These are phyloP conservation scores for Semicossyphus pulcher DNA, from an alignment of 2,113 vertebrate genomes.

Conservation along the genomic window DNA sequence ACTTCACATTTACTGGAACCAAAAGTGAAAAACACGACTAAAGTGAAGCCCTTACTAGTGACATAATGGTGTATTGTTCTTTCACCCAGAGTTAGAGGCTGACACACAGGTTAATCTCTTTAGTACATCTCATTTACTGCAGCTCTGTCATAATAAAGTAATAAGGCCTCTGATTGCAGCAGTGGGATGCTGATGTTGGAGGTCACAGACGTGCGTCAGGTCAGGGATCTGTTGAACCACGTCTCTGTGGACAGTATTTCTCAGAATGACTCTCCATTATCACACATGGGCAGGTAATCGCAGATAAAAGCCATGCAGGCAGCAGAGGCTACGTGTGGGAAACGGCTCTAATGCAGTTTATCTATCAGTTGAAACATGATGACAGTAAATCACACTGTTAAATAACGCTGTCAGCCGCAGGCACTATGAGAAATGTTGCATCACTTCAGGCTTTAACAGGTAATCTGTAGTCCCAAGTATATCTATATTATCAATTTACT, in stretches of 20 bases:
- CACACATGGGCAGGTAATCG: slow-evolving; percentile 2
- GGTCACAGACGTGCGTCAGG: not conserved
- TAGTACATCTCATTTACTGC: slow-evolving; percentile 19
- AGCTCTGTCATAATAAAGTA: slow-evolving; percentile 40
- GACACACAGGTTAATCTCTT: slow-evolving; percentile 1
- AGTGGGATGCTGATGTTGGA: not conserved
- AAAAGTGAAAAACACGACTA: not conserved
- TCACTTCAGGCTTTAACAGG: not conserved
- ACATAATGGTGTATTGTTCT: not conserved
- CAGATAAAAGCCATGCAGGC: slow-evolving; percentile 20
- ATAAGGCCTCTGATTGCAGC: slow-evolving; percentile 34
- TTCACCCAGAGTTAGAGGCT: slow-evolving; percentile 22
- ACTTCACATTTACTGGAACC: not conserved
- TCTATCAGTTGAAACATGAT: not conserved
- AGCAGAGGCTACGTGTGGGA: too few relatives aligned
- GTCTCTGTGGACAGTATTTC: not conserved
- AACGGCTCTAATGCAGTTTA: not conserved
- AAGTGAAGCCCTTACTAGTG: not conserved
- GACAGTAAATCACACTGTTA: not conserved
- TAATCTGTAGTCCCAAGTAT: too few relatives aligned
- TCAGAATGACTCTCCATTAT: slow-evolving; percentile 13
- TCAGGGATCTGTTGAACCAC: slow-evolving; percentile 25
- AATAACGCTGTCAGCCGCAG: not conserved
- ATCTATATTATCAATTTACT: too few relatives aligned
- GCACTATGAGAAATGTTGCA: too few relatives aligned